A percentile compares a stretch with the other conserved stretches of the same genome.
Evolutionary conservation across 2,888 invertebrate species (phyloP).

Genomic region (Aporophyla lueneburgensis): DNA sequence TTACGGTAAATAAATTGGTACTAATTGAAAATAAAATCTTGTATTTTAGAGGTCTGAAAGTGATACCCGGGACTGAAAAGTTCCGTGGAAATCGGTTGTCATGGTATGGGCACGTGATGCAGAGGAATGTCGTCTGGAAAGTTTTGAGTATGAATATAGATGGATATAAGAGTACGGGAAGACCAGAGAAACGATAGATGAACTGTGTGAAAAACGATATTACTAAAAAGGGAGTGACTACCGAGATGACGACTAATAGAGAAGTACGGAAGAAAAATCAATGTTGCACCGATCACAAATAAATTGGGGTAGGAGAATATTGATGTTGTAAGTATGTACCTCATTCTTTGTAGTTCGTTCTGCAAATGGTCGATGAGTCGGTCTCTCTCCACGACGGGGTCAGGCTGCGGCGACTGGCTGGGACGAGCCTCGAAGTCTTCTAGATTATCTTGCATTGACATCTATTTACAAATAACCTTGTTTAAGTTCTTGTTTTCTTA

Average conservation of each 20-base stretch:
- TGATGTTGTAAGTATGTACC: conserved; percentile 70
- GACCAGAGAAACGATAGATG: not conserved
- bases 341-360: conserved; percentile 93
- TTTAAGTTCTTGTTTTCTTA: not conserved
- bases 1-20: no score
- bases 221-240: not conserved
- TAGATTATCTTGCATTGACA: conserved; percentile 76
- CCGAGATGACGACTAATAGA: not conserved
- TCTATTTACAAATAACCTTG: not conserved
- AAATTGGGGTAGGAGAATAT: no score
- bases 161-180: not conserved
- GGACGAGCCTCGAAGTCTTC: conserved; percentile 80
- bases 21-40: no score
- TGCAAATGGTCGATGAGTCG: conserved; percentile 95
- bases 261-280: no score
- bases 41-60: no score
- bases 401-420: conserved; percentile 83
- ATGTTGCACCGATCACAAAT: no score
- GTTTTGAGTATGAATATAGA: no score
- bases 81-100: no score
- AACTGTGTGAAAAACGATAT: not conserved
- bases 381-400: conserved; percentile 92
- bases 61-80: no score
- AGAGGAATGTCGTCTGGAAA: no score
- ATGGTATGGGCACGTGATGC: no score